A percentile compares a stretch with the other conserved stretches of the same genome.
phyloP scores from a whole-genome alignment of 1,140 invertebrate species.

The Brachionus manjavacas region DNA sequence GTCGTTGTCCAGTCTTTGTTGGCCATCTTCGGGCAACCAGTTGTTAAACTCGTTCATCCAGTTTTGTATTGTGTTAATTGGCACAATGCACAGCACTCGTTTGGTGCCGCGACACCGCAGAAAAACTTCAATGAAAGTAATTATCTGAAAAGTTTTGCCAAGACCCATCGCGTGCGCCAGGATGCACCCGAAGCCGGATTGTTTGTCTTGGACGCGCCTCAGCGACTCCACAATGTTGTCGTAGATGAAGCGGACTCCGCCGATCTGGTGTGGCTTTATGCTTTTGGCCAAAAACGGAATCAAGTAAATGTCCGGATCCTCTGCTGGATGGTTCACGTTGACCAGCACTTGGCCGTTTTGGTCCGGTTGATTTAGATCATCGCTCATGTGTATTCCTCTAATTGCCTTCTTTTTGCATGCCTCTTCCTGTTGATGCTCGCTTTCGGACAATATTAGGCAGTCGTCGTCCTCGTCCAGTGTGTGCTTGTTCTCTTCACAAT shows the following conservation, averaged over 20 bases:
- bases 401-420: not conserved
- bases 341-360: constrained; percentile 84
- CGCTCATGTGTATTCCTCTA: constrained; percentile 54
- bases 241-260: constrained; percentile 88
- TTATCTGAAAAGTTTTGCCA: constrained; percentile 86
- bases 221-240: constrained; percentile 92
- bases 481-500: not conserved
- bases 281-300: constrained; percentile 82
- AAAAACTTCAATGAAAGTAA: constrained; percentile 92
- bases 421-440: constrained; percentile 32
- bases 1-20: constrained; percentile 48
- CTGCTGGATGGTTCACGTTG: constrained; percentile 87
- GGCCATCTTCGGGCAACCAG: constrained; percentile 75
- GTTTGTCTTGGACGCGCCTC: constrained; percentile 72
- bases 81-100: constrained; percentile 90
- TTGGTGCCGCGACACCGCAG: constrained; percentile 79
- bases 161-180: constrained; percentile 97
- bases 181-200: constrained; percentile 90
- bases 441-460: constrained; percentile 14
- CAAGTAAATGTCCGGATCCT: constrained; percentile 86
- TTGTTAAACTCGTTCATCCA: constrained; percentile 95
- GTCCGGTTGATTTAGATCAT: constrained; percentile 81
- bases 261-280: constrained; percentile 95
- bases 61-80: constrained; percentile 97
- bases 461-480: constrained; percentile 7